Conservation (phyloP, 2,888 invertebrate species). For the Odiellus spinosus region DNA sequence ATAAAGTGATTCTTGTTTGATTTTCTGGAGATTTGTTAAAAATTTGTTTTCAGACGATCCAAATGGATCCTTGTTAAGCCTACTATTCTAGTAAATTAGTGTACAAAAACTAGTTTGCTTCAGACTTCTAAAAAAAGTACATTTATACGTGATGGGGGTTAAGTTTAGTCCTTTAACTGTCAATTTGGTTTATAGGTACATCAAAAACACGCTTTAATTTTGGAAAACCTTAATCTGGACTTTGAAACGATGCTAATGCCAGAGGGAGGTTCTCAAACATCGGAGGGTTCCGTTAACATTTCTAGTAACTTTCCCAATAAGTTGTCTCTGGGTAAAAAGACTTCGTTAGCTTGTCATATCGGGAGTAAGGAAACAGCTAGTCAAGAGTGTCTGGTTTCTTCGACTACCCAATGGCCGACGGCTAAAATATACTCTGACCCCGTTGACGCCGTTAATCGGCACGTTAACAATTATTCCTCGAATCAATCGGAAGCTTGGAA, state of each 20-base stretch:
- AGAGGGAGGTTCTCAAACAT: conserved; percentile 4
- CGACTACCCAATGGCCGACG: conserved; percentile 10
- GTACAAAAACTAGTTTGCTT: too few relatives aligned
- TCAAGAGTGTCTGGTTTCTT: conserved; percentile 10
- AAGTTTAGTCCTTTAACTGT: too few relatives aligned
- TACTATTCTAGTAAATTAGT: too few relatives aligned
- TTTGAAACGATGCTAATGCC: conserved; percentile 85
- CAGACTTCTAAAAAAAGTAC: too few relatives aligned
- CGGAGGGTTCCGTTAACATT: conserved; percentile 6
- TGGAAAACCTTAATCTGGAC: conserved; percentile 70
- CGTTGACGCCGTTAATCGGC: conserved; percentile 4
- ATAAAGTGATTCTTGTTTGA: too few relatives aligned
- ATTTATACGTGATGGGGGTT: too few relatives aligned
- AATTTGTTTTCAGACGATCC: too few relatives aligned
- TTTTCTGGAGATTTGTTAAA: too few relatives aligned
- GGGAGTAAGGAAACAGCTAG: conserved; percentile 7
- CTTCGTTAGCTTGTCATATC: not conserved
- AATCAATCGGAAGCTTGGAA: conserved; percentile 10
- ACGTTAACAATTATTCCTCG: conserved; percentile 14
- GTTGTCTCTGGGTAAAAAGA: conserved; percentile 1
- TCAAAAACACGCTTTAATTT: conserved; percentile 59
- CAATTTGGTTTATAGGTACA: too few relatives aligned
- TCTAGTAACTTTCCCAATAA: conserved; percentile 1
- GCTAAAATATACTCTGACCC: conserved; percentile 8
- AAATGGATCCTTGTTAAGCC: too few relatives aligned